Base-by-base conservation (phyloP, 2,888 invertebrate genomes). In the Drosophila ustulata region DNA sequence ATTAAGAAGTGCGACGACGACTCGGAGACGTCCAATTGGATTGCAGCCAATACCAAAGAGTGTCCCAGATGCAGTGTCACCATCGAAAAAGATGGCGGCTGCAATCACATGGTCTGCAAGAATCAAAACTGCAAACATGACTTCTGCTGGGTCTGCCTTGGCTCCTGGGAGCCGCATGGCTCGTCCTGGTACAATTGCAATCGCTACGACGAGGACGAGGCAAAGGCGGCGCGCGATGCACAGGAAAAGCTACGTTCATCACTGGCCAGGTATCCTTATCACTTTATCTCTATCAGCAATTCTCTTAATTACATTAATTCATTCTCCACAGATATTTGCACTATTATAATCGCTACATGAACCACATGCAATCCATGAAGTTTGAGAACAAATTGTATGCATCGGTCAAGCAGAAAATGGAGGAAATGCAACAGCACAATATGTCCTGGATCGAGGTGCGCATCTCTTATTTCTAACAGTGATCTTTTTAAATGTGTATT, bases 1-100 rank as follows among this genome's bases (percentile, higher is more conserved):
- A 97, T 98, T 80, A 99, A 98, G 93, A 99, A 99, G 93, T 99
- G 99, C 93, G 98, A 98, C 92, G 99, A 99, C 92, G 99, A 99
- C 93, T 98, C 98, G 4, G 99, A 99, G 93, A 99, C 99, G 61
- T 98, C 98, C 9, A 99, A 99, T 92, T 99, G 99, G 99, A 98
- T 99, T 90, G 98, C 98, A 64, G 99, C 99, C 30, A 99, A 99
- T 93, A 99, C 99, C 61, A 99, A 99, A 94, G 98, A 99, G 93
- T 99, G 99, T 93, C 99, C 99, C 46, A 97, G 97, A 92, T 99
- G 99, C 93, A 98, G 98, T 93, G 98, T 98, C 52, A 97, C 97
- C n/a, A 97, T 98, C 87, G 97, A 98, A 91, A 97, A 97, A 92
- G 98, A 99, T 93, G 99, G 99, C 71, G 99, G 99, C 53, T 99